Evolutionary conservation across 2,113 vertebrate genomes (phyloP).

Genomic region (Pedionomus torquatus): DNA sequence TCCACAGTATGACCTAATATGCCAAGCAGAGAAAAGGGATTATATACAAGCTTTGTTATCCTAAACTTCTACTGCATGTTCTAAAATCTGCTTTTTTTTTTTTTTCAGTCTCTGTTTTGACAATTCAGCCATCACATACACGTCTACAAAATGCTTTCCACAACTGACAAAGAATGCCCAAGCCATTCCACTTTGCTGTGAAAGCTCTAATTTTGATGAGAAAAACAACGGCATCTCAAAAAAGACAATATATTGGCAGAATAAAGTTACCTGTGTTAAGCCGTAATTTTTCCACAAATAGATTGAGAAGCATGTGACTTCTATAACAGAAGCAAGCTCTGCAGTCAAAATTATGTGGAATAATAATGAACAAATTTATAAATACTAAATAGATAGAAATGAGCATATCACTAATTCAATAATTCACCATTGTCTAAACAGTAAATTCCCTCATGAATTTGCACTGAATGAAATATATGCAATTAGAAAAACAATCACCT

Average conservation of each 20-base stretch:
- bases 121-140: neutral
- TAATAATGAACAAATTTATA: neutral
- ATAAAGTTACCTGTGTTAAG: neutral
- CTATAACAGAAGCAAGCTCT: neutral
- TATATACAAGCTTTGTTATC: neutral
- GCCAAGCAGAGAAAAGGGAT: neutral
- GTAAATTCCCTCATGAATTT: neutral
- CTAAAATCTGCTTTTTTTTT: neutral
- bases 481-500: neutral
- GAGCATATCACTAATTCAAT: neutral
- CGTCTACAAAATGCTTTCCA: neutral
- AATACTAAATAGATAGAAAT: neutral
- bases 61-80: neutral
- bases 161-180: neutral
- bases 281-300: neutral
- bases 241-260: neutral
- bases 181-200: neutral
- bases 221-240: neutral
- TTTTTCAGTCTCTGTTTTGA: neutral
- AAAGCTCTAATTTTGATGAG: neutral
- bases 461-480: neutral
- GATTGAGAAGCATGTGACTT: neutral
- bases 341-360: neutral
- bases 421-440: neutral
- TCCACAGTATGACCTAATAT: neutral